These are phyloP conservation scores for Tadarida brasiliensis DNA, from an alignment of 2,797 vertebrate species.

Conservation along the genomic window DNA sequence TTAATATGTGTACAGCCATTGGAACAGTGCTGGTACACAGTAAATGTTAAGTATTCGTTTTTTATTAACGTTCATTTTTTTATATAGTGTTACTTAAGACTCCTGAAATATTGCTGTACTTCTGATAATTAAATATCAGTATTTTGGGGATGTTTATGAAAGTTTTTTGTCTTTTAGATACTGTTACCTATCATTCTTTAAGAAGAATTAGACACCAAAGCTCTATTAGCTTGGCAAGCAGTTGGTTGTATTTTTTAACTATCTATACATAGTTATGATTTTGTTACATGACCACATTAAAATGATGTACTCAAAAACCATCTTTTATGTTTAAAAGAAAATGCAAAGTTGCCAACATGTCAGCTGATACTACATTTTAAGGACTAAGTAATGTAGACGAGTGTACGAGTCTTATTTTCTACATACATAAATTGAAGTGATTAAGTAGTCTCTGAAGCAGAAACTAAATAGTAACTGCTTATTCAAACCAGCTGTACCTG, in stretches of 20 bases:
- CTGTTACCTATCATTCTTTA: not conserved
- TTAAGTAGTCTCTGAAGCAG: slow-evolving; percentile 31
- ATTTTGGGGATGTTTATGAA: not conserved
- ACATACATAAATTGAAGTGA: slow-evolving; percentile 9
- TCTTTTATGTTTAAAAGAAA: slow-evolving; percentile 37
- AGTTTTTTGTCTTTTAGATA: slow-evolving; percentile 32
- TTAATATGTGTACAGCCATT: not conserved
- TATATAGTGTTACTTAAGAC: not conserved
- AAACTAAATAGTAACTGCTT: slow-evolving; percentile 9
- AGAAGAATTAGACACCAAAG: not conserved
- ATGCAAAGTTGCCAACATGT: not conserved
- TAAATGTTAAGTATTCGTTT: not conserved
- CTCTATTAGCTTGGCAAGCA: not conserved
- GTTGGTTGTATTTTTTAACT: not conserved
- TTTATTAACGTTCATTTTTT: not conserved
- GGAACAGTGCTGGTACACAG: not conserved
- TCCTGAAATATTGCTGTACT: not conserved
- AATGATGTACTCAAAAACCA: not conserved
- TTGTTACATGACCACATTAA: not conserved
- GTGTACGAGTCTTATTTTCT: slow-evolving; percentile 15
- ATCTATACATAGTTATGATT: not conserved
- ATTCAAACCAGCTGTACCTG: slow-evolving; percentile 36
- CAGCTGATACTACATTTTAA: slow-evolving; percentile 32
- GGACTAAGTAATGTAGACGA: slow-evolving; percentile 53
- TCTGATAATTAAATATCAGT: slow-evolving; percentile 14